Evolutionary conservation across 2,888 invertebrate genomes (phyloP), one percentile per base, ranked within the genome.

Genomic region (Meta bourneti): DNA sequence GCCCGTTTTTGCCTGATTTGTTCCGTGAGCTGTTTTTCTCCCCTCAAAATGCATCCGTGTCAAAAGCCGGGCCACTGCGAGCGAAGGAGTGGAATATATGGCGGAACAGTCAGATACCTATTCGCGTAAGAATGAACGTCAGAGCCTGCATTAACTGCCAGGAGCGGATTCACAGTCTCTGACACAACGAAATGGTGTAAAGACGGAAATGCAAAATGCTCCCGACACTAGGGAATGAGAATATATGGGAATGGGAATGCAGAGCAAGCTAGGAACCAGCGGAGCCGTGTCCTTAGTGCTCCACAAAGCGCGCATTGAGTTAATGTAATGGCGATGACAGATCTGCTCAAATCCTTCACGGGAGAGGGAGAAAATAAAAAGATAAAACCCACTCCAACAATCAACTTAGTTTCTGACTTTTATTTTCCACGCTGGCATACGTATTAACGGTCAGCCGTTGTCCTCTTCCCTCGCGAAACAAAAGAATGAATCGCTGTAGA

Each of bases 141-240:
- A 61, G 34, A 54, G 51, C 78, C 13, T n/a, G 87, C 87, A 87
- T 87, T 84, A 77, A 72, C 90, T 61, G 34, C 19, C 6, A 85
- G 77, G 80, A 61, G 72, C 54, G 61, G 71, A 78, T 71, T 51
- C 70, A 79, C 49, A 34, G 77, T 78, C 71, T 77, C 83, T 89
- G 90, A 90, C 90, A 72, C 54, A 84, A 84, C 84, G 90, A 83
- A 90, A 90, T 90, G 90, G 84, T 90, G 84, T 90, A 90, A 87
- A 52, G 87, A 49, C 54, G 81, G 69, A 69, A 88, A 90, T 90
- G 90, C 81, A 90, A 90, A 90, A 90, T 90, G 85, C 85, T 70
- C 90, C 72, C 84, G 84, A 90, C 90, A 79, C 83, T 54, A 74
- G 90, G 85, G 90, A 90, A 90, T 90, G 90, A 90, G 80, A 81